phyloP scores from a whole-genome alignment of 2,797 vertebrate genomes.

The Poeciliopsis turneri region DNA sequence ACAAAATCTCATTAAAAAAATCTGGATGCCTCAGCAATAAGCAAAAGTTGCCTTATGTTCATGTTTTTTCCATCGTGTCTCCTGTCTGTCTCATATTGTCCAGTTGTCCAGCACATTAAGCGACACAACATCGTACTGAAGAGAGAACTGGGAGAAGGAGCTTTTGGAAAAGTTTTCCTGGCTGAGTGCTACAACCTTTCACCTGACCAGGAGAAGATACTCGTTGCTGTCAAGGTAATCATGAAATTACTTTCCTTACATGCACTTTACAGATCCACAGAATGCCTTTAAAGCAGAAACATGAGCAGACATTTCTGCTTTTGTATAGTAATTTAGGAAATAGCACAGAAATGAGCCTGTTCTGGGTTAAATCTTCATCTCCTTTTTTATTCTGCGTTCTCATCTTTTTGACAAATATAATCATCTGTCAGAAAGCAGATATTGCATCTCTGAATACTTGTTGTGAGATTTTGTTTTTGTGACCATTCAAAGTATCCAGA shows the following conservation, averaged over 20 bases:
- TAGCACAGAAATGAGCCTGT: background rate
- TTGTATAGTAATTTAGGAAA: background rate
- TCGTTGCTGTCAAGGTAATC: slow-evolving; percentile 97
- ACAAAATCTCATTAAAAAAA: background rate
- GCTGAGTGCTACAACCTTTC: slow-evolving; percentile 97
- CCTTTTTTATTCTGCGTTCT: background rate
- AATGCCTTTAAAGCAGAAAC: slow-evolving; percentile 1
- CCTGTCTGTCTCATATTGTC: slow-evolving; percentile 17
- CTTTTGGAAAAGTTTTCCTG: slow-evolving; percentile 97
- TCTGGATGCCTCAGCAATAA: background rate
- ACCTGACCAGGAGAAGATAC: slow-evolving; percentile 93
- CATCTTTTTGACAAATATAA: background rate
- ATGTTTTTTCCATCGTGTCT: background rate
- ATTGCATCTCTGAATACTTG: background rate
- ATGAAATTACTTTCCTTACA: background rate
- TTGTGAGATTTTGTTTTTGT: slow-evolving; percentile 1
- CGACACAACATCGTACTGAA: slow-evolving; percentile 97
- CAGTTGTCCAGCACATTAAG: slow-evolving; percentile 98
- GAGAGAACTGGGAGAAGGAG: slow-evolving; percentile 96
- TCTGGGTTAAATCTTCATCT: background rate
- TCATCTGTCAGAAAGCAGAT: background rate
- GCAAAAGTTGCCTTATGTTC: background rate
- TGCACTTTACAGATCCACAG: background rate
- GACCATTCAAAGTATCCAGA: background rate
- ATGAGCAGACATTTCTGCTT: background rate